Conservation (phyloP, 2,888 invertebrate genomes). For the Sinotaia quadrata region DNA sequence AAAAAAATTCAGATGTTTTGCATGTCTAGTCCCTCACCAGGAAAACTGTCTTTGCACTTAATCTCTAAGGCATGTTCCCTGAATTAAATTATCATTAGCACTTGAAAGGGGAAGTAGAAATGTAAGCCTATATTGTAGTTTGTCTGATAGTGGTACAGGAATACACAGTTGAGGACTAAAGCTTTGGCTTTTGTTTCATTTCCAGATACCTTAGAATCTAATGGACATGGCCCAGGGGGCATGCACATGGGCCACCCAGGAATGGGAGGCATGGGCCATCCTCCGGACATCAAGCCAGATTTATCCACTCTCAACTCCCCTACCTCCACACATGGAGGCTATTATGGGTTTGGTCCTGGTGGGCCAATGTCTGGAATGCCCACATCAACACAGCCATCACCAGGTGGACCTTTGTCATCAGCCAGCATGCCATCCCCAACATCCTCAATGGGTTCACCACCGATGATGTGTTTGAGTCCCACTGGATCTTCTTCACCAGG, state of each 20-base stretch:
- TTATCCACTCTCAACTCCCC: constrained; percentile 51
- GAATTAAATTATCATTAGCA: too few relatives aligned
- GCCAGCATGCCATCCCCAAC: constrained; percentile 60
- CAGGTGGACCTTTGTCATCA: constrained; percentile 51
- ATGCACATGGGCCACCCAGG: constrained; percentile 37
- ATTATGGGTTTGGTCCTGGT: constrained; percentile 48
- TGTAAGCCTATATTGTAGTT: too few relatives aligned
- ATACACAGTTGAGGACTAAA: too few relatives aligned
- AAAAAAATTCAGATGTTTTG: too few relatives aligned
- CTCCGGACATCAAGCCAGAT: constrained; percentile 66
- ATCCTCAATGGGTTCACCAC: constrained; percentile 56
- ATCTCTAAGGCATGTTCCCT: too few relatives aligned
- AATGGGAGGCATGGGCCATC: constrained; percentile 45
- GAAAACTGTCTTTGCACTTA: too few relatives aligned
- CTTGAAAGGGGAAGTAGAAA: too few relatives aligned
- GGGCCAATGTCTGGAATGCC: constrained; percentile 48
- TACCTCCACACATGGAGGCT: constrained; percentile 50
- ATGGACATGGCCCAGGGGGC: constrained; percentile 46
- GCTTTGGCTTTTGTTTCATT: constrained; percentile 31
- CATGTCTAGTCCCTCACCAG: too few relatives aligned
- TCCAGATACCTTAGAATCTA: constrained; percentile 60
- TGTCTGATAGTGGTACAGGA: too few relatives aligned
- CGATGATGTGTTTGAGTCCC: constrained; percentile 58
- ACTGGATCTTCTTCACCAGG: constrained; percentile 59
- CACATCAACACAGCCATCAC: constrained; percentile 47